A percentile compares a stretch with the other conserved stretches of the same genome.
phyloP scores from a whole-genome alignment of 2,113 vertebrate species.

The Ornithorhynchus anatinus region DNA sequence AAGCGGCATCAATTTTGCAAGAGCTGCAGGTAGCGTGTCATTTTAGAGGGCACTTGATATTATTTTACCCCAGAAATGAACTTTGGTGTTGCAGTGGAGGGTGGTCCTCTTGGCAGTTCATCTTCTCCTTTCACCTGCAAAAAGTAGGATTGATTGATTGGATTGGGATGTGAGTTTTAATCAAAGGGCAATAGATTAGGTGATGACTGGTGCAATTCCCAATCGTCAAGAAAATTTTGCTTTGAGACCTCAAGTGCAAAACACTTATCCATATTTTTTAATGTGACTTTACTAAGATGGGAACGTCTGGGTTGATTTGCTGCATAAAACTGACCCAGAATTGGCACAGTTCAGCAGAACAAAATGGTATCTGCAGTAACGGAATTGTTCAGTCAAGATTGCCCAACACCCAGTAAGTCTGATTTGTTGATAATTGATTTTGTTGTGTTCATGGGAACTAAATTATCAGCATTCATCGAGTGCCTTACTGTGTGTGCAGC shows the following conservation, averaged over 20 bases:
- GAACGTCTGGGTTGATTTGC: too few species aligned
- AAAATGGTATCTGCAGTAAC: too few species aligned
- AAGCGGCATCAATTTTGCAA: conserved; percentile 93
- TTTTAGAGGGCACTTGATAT: neutral
- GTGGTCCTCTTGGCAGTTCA: neutral
- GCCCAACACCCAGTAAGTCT: too few species aligned
- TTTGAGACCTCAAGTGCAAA: neutral
- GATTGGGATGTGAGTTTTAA: neutral
- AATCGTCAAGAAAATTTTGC: neutral
- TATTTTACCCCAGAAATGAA: neutral
- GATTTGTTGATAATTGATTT: too few species aligned
- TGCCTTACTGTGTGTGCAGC: too few species aligned
- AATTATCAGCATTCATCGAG: too few species aligned
- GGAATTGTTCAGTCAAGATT: too few species aligned
- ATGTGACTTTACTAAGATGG: too few species aligned
- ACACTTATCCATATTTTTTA: neutral
- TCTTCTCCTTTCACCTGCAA: neutral
- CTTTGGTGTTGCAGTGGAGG: neutral
- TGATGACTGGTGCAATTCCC: neutral
- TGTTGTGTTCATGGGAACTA: too few species aligned
- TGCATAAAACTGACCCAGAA: too few species aligned
- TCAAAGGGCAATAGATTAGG: neutral
- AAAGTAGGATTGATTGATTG: neutral
- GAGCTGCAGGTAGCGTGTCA: conserved; percentile 86
- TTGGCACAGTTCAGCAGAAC: too few species aligned